Conservation (phyloP, 2,888 invertebrate species). For the Pammene aurita region DNA sequence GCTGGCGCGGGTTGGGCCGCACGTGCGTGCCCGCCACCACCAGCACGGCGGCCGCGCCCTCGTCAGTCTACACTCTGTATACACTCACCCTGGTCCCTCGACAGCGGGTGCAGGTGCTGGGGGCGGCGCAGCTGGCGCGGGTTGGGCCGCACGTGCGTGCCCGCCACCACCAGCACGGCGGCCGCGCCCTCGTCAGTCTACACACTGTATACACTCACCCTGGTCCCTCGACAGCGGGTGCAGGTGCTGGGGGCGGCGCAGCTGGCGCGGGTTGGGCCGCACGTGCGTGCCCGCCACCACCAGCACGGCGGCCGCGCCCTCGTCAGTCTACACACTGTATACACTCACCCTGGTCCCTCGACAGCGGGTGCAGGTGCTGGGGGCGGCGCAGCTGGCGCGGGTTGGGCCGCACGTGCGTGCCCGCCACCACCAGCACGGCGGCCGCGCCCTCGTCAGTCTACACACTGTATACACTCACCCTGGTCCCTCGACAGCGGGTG, state of each 20-base stretch:
- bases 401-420: too few species aligned
- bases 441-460: too few species aligned
- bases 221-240: slow-evolving; percentile 47
- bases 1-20: slow-evolving; percentile 1
- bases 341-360: too few species aligned
- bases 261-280: slow-evolving; percentile 5
- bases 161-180: slow-evolving; percentile 46
- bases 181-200: slow-evolving; percentile 46
- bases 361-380: neutral
- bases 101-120: too few species aligned
- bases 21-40: neutral
- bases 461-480: too few species aligned
- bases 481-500: neutral
- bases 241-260: slow-evolving; percentile 47
- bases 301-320: too few species aligned
- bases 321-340: too few species aligned
- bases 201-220: too few species aligned
- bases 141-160: slow-evolving; percentile 41
- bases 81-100: too few species aligned
- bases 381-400: slow-evolving; percentile 1
- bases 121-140: slow-evolving; percentile 52
- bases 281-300: neutral
- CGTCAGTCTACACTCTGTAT: too few species aligned
- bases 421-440: slow-evolving; percentile 1
- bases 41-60: slow-evolving; percentile 20